Evolutionary conservation across 2,113 vertebrate species (phyloP).

Genomic region (Microtus pennsylvanicus): DNA sequence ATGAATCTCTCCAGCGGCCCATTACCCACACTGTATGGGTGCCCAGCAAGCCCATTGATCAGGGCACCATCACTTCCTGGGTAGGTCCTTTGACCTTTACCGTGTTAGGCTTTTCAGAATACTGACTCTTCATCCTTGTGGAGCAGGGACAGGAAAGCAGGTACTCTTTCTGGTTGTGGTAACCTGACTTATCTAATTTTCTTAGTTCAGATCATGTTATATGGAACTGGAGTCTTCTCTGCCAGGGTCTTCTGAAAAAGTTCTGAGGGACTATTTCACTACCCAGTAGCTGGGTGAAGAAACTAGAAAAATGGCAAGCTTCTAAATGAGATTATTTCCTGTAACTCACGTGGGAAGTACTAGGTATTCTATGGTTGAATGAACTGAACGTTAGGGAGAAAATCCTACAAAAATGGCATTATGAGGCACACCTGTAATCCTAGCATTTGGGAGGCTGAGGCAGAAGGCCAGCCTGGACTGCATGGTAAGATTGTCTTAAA

Average conservation of each 20-base stretch:
- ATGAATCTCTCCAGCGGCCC: conserved; percentile 75
- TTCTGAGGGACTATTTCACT: neutral
- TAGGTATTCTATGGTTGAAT: neutral
- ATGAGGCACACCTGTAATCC: neutral
- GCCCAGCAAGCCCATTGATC: conserved; percentile 84
- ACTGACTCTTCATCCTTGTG: neutral
- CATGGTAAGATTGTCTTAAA: no score
- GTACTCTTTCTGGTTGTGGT: neutral
- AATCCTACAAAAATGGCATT: neutral
- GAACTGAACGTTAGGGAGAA: neutral
- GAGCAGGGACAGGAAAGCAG: neutral
- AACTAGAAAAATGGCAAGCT: neutral
- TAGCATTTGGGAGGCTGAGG: neutral
- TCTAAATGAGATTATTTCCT: neutral
- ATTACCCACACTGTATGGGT: conserved; percentile 87
- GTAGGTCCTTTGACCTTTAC: conserved; percentile 78
- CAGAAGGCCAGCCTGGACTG: neutral
- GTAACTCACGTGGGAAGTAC: neutral
- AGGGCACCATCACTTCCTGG: conserved; percentile 80
- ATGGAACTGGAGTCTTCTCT: neutral
- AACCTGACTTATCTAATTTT: neutral
- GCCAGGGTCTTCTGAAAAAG: conserved; percentile 20
- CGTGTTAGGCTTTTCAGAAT: neutral
- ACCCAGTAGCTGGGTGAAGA: neutral
- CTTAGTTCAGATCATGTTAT: neutral